Base-by-base conservation (phyloP, 2,888 invertebrate genomes). In the Azorinus chamasolen region DNA sequence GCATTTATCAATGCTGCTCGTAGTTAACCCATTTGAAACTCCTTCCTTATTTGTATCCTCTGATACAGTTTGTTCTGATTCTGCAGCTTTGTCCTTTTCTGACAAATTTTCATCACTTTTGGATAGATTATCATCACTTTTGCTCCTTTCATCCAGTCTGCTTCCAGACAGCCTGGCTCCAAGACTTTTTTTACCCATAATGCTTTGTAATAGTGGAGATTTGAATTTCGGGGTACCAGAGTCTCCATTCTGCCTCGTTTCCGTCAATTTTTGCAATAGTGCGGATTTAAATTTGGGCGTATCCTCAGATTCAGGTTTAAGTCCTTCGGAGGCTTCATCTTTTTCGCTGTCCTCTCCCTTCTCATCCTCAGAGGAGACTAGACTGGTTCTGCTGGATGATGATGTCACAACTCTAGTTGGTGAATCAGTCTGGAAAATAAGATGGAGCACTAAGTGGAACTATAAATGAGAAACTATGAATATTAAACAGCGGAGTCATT, bases 261-360 rank as follows among this genome's bases (percentile, higher is more conserved):
- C 88, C 53, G 88, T 87, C 43, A 91, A 83, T 75, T 90, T 89
- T 72, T 90, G 89, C 51, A 91, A 83, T 1, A 91, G 78, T 20
- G 91, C 91, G 25, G 91, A 91, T 64, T 85, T 89, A 84, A 91
- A 91, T 69, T 86, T 89, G 24, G 89, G 82, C 32, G 78, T 65
- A 32, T 81, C 82, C 2, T 48, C 27, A 12, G 14, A 25, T 4
- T 24, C 41, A 1, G 62, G 66, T 1, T 58, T 12, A n/a, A 74
- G 66, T 0, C 50, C 41, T 45, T 58, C 59, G 14, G 61, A 45
- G 54, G 69, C 68, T 25, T 70, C 71, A n/a, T 71, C 77, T 58
- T 65, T 82, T 55, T 63, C 83, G 53, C 41, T 75, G 18, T 78
- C 83, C 2, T 79, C 83, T 12, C 57, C 69, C 48, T 62, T 78